phyloP scores from a whole-genome alignment of 2,797 vertebrate species.

The Taenioides sp. region DNA sequence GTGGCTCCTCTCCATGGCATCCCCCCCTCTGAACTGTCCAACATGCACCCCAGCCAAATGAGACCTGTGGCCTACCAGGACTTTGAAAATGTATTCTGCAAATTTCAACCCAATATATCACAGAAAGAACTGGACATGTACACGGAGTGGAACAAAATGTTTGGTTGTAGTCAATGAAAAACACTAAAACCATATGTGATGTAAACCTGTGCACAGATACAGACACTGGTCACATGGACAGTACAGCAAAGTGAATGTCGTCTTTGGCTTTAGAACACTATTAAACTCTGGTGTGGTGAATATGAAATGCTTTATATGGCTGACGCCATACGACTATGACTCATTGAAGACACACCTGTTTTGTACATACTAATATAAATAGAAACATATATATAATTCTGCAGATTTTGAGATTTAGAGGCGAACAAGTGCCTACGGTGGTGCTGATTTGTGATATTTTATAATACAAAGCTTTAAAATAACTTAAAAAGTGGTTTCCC shows the following conservation, averaged over 20 bases:
- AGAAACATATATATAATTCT: constrained; percentile 87
- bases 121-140: constrained; percentile 99
- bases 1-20: constrained; percentile 92
- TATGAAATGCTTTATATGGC: constrained; percentile 79
- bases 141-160: constrained; percentile 99
- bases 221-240: constrained; percentile 77
- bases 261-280: constrained; percentile 82
- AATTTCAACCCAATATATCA: constrained; percentile 99
- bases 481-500: constrained; percentile 86
- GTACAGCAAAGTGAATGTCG: constrained; percentile 73
- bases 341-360: constrained; percentile 81
- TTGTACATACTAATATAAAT: constrained; percentile 72
- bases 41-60: constrained; percentile 93
- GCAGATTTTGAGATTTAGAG: constrained; percentile 99
- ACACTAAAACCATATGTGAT: constrained; percentile 30
- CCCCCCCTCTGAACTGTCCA: constrained; percentile 89
- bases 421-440: constrained; percentile 99
- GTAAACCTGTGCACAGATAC: constrained; percentile 76
- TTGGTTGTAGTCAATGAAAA: constrained; percentile 97
- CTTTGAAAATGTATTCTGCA: constrained; percentile 99
- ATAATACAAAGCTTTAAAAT: constrained; percentile 99
- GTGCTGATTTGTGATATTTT: constrained; percentile 98
- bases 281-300: constrained; percentile 82
- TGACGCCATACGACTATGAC: constrained; percentile 81
- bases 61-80: constrained; percentile 97